These are phyloP conservation scores for Archips xylosteana DNA, from an alignment of 2,888 invertebrate genomes.

Conservation along the genomic window DNA sequence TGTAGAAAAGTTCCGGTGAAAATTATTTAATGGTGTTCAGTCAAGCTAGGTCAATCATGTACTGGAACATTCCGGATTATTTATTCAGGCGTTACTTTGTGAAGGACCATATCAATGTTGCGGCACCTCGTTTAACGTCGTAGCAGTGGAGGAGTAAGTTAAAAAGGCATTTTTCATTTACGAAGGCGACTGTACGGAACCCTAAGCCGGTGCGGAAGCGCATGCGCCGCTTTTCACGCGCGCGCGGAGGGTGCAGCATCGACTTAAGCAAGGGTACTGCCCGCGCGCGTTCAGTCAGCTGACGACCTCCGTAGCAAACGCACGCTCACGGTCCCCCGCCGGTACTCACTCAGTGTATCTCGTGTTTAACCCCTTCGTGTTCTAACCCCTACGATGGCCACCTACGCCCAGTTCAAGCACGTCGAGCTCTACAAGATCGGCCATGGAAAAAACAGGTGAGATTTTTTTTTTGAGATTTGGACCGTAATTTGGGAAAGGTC, in stretches of 20 bases:
- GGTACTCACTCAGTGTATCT: constrained; percentile 63
- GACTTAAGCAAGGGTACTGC: constrained; percentile 79
- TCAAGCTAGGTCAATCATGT: too few species aligned
- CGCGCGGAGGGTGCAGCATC: constrained; percentile 82
- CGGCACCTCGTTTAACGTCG: too few species aligned
- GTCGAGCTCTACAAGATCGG: constrained; percentile 97
- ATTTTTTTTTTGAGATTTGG: constrained; percentile 28
- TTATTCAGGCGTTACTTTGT: too few species aligned
- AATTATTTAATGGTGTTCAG: too few species aligned
- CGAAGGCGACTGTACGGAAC: constrained; percentile 10
- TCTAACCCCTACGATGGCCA: constrained; percentile 88
- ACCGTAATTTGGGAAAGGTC: constrained; percentile 56
- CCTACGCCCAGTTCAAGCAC: constrained; percentile 97
- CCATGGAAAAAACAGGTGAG: constrained; percentile 96
- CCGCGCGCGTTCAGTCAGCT: constrained; percentile 84
- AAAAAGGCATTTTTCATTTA: not conserved
- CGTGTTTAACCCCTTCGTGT: constrained; percentile 55
- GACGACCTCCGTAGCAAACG: constrained; percentile 67
- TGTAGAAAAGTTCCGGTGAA: too few species aligned
- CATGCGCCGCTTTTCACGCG: constrained; percentile 72
- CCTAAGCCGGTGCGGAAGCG: constrained; percentile 59
- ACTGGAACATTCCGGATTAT: too few species aligned
- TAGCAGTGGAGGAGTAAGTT: too few species aligned
- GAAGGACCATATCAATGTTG: too few species aligned
- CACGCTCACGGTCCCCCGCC: constrained; percentile 57